phyloP scores from a whole-genome alignment of 1,140 invertebrate genomes.

The Mercenaria mercenaria region DNA sequence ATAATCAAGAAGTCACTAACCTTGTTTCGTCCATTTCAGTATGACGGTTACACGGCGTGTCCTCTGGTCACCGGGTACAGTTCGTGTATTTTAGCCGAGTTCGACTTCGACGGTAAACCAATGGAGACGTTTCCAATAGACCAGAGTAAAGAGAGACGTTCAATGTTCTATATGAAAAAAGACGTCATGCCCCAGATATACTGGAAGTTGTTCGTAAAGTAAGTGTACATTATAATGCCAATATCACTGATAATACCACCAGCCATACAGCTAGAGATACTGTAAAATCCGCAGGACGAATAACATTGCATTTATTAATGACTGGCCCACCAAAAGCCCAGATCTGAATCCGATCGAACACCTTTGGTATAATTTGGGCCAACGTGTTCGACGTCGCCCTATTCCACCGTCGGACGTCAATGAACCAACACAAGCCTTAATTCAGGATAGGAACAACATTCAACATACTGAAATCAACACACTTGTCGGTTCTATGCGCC shows the following conservation, averaged over 20 bases:
- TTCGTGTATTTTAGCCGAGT: slow-evolving; percentile 97
- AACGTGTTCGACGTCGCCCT: slow-evolving; percentile 21
- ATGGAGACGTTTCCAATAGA: slow-evolving; percentile 97
- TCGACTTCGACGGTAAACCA: slow-evolving; percentile 94
- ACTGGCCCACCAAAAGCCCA: slow-evolving; percentile 26
- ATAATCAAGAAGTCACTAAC: no score
- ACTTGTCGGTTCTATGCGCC: background rate
- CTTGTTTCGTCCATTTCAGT: slow-evolving; percentile 85
- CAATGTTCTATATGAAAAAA: slow-evolving; percentile 95
- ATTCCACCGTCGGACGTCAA: slow-evolving; percentile 21
- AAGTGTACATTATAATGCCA: slow-evolving; percentile 77
- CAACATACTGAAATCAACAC: background rate
- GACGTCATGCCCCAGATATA: slow-evolving; percentile 96
- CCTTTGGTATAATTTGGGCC: slow-evolving; percentile 21
- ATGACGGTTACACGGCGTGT: slow-evolving; percentile 98
- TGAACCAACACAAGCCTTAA: background rate
- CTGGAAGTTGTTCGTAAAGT: slow-evolving; percentile 96
- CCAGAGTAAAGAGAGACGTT: slow-evolving; percentile 93
- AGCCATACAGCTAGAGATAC: slow-evolving; percentile 4
- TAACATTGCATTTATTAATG: slow-evolving; percentile 31
- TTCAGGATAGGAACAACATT: background rate
- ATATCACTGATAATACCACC: background rate
- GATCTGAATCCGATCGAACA: slow-evolving; percentile 35
- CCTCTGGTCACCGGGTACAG: slow-evolving; percentile 95
- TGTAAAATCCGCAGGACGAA: background rate